Conservation (phyloP, 2,888 invertebrate genomes). For the Acanthosepion lycidas region DNA sequence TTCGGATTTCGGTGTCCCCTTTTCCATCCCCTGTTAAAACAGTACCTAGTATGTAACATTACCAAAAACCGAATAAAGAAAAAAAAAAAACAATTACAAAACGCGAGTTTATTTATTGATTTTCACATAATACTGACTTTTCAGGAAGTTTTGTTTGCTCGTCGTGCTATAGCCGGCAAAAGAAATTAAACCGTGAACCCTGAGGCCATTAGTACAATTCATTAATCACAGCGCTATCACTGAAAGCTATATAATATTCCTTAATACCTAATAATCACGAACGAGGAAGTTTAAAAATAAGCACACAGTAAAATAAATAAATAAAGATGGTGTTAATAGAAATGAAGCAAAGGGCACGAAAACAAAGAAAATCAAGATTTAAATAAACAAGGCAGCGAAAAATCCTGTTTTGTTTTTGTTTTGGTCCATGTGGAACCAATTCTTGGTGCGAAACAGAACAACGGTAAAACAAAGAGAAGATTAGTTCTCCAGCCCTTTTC, state of each 20-base stretch:
- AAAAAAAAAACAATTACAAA: too few relatives aligned
- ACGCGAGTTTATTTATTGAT: too few relatives aligned
- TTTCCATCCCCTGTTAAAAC: too few relatives aligned
- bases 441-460: not conserved
- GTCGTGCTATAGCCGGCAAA: not conserved
- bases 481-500: not conserved
- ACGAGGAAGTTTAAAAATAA: not conserved
- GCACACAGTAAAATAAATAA: not conserved
- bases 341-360: not conserved
- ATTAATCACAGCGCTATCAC: not conserved
- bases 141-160: too few relatives aligned
- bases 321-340: not conserved
- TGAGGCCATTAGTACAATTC: not conserved
- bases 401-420: not conserved
- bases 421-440: not conserved
- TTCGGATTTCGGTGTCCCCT: too few relatives aligned
- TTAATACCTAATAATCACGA: not conserved
- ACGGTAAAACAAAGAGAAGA: not conserved
- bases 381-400: not conserved
- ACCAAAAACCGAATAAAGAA: too few relatives aligned
- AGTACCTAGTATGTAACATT: too few relatives aligned
- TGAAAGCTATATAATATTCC: not conserved
- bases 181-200: not conserved
- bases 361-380: not conserved
- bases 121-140: too few relatives aligned